Conservation (phyloP, 2,113 vertebrate species). For the Martes martes region DNA sequence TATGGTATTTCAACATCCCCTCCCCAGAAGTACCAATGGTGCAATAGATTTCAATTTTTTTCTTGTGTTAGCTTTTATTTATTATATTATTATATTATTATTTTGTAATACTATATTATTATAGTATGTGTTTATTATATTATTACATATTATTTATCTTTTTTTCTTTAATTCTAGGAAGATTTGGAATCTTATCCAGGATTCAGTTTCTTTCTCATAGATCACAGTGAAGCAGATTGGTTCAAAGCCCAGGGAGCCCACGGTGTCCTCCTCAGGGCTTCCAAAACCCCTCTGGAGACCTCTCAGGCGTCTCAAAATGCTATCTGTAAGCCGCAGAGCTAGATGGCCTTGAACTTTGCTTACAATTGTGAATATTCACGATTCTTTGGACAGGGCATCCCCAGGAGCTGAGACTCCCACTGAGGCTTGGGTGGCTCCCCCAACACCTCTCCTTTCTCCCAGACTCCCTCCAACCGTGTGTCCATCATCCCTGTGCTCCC, state of each 20-base stretch:
- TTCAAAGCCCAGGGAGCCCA: not conserved
- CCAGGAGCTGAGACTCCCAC: not conserved
- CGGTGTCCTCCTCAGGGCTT: fast-evolving
- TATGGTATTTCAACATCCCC: not conserved
- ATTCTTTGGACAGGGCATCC: not conserved
- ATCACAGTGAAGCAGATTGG: not conserved
- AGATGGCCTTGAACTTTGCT: not conserved
- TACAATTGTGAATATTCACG: not conserved
- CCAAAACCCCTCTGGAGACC: not conserved
- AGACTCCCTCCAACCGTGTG: not conserved
- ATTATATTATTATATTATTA: too few relatives aligned
- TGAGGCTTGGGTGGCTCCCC: fast-evolving
- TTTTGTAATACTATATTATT: too few relatives aligned
- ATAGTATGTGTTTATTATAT: too few relatives aligned
- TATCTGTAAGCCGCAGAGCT: not conserved
- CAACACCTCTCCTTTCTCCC: not conserved
- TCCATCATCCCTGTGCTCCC: not conserved
- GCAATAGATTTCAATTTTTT: not conserved
- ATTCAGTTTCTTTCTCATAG: not conserved
- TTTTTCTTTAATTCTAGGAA: too few relatives aligned
- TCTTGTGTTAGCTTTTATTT: too few relatives aligned
- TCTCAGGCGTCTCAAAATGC: not conserved
- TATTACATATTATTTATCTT: too few relatives aligned
- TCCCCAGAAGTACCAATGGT: not conserved
- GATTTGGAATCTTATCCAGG: not conserved